Evolutionary conservation across 2,797 vertebrate genomes (phyloP).

Genomic region (Enteromius treurensis): DNA sequence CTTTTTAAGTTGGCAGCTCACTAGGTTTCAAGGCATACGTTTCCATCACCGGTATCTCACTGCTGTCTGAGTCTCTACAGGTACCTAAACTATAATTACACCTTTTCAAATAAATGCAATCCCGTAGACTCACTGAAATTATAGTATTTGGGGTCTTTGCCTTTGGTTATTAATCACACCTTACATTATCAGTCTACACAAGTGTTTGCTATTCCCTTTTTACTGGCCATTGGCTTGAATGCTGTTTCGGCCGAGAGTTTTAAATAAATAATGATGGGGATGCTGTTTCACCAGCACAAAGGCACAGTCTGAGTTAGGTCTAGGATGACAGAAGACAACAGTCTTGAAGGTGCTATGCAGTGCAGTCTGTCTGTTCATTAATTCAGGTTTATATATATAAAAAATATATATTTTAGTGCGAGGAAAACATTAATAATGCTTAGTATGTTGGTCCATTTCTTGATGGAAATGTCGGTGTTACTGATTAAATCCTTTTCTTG

Average conservation of each 20-base stretch:
- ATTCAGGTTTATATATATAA: not conserved
- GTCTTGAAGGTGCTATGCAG: not conserved
- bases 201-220: not conserved
- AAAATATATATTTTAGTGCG: too few relatives aligned
- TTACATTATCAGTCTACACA: not conserved
- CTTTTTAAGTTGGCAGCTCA: not conserved
- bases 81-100: not conserved
- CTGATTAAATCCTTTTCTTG: not conserved
- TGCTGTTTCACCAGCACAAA: slow-evolving; percentile 38
- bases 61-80: not conserved
- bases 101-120: not conserved
- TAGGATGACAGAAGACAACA: slow-evolving; percentile 1
- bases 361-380: not conserved
- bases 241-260: slow-evolving; percentile 10
- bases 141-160: not conserved
- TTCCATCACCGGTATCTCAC: not conserved
- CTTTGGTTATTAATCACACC: not conserved
- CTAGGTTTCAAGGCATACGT: not conserved
- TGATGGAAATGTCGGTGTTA: not conserved
- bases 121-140: not conserved
- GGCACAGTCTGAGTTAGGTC: not conserved
- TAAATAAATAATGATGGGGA: slow-evolving; percentile 53
- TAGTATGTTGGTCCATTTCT: not conserved
- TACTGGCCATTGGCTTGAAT: slow-evolving; percentile 12
- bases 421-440: not conserved